Base-by-base conservation (phyloP, 2,797 vertebrate species). In the Austrolebias charrua region DNA sequence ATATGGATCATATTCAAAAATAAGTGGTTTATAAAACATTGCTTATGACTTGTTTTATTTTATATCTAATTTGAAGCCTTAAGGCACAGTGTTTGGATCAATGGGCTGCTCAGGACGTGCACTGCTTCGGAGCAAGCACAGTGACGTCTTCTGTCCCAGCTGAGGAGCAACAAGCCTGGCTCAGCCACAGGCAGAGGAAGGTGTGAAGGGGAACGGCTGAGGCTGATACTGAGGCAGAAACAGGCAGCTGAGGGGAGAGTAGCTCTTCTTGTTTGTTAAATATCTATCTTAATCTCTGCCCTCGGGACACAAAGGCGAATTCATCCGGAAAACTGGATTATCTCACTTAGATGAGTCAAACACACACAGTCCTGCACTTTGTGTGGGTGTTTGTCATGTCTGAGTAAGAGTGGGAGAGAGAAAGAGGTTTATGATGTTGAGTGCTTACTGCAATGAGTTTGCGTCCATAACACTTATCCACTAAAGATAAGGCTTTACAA, bases 321-420 rank as follows among this genome's bases (percentile, higher is more conserved):
- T 95, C 93, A 95, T 94, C 95, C 93, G 92, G 92, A 96, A 96
- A 96, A 96, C 90, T 84, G 95, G 94, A 97, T 96, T 95, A 95
- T 95, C 93, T 95, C 94, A 93, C 93, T 96, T 94, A 93, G 92
- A 94, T 94, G 93, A 91, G 91, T 93, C 94, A 75, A 89, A 87
- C 92, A 92, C 94, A 91, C 90, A 93, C 78, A 71, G 64, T 71
- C 79, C 79, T 88, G 88, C 86, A 73, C 89, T 87, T 50, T 71
- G 60, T 48, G 55, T 65, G 76, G 11, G 54, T 61, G 66, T 74
- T 55, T 57, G 60, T 62, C 60, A 57, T 76, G 66, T 78, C 71
- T 55, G 61, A 24, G 59, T 12, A 12, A 20, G 55, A 62, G 76
- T 35, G 20, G 51, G 46, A 62, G 51, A 69, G 60, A 48, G 46